Percentiles rank a stretch among this genome's conserved stretches.
These are phyloP conservation scores for Sycophaga agraensis DNA, from an alignment of 1,140 invertebrate species.

Conservation along the genomic window DNA sequence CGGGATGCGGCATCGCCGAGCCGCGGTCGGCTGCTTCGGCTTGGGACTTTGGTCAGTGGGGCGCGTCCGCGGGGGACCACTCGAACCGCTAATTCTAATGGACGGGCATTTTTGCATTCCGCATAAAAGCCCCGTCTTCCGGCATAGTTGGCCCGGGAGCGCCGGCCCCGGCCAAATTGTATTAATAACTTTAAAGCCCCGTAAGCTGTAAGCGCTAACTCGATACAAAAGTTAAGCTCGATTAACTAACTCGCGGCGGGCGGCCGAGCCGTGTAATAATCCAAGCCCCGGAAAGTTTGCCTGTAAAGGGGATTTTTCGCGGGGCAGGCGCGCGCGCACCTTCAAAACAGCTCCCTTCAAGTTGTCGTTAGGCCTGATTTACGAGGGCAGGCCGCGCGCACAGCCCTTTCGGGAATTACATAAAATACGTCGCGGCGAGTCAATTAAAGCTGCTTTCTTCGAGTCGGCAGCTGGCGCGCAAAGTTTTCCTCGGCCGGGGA, in stretches of 20 bases:
- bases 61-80: too few relatives aligned
- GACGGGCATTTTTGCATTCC: too few relatives aligned
- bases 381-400: not conserved
- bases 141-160: too few relatives aligned
- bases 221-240: not conserved
- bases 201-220: too few relatives aligned
- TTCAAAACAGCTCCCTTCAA: not conserved
- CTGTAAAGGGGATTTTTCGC: not conserved
- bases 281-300: not conserved
- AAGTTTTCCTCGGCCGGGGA: conserved; percentile 9
- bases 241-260: not conserved
- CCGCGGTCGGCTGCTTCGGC: too few relatives aligned
- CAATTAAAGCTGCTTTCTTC: conserved; percentile 45
- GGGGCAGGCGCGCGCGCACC: not conserved
- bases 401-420: not conserved
- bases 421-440: conserved; percentile 1
- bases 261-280: not conserved
- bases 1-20: too few relatives aligned
- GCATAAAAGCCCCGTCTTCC: too few relatives aligned
- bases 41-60: too few relatives aligned
- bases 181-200: too few relatives aligned
- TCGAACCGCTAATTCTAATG: too few relatives aligned
- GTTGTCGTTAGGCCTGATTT: conserved; percentile 13
- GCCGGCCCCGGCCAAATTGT: too few relatives aligned
- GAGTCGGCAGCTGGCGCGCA: conserved; percentile 33